Base-by-base conservation (phyloP, 2,888 invertebrate genomes). In the Leptinotarsa peninsularis region DNA sequence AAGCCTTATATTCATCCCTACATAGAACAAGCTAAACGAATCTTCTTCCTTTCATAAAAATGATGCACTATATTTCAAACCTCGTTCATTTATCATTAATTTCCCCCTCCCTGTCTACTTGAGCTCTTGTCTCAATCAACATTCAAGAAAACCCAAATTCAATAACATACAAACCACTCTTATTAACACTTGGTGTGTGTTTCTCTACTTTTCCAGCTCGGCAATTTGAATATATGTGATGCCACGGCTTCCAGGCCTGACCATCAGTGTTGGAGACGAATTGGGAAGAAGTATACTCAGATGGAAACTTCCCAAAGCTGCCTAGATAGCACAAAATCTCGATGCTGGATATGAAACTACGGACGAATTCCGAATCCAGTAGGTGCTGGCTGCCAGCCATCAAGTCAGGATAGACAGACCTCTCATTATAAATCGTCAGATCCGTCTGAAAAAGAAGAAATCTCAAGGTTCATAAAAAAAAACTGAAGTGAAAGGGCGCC, bases 181-280 rank as follows among this genome's bases (percentile, higher is more conserved):
- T 80, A 82, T 89, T 90, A 49, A 86, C 81, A 56, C 83, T 78
- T 0, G 90, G 89, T 54, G 79, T 82, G 80, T 89, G 89, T 14
- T 78, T 72, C n/a, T 82, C 78, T 4, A 84, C 87, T 77, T 87
- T 88, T 18, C 76, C 79, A 66, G 87, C 87, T 78, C 88, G 88
- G 76, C 88, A 87, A 77, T 86, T 82, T 1, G 89, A 88, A 76
- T 90, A 90, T 66, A 90, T 84, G 72, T 90, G 88, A 82, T 88
- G 85, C 89, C 89, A 90, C 1, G 89, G 89, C 69, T 85, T 85
- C 90, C 90, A 90, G 10, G 79, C 72, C 1, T 67, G 43, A 23
- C 73, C 78, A 1, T 75, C 82, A 3, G 85, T 85, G 67, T 82
- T 86, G 73, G 89, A 88, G 33, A 77, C 63, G 73, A 85, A 89